Conservation (phyloP, 2,888 invertebrate species). For the Drosophila mulleri region DNA sequence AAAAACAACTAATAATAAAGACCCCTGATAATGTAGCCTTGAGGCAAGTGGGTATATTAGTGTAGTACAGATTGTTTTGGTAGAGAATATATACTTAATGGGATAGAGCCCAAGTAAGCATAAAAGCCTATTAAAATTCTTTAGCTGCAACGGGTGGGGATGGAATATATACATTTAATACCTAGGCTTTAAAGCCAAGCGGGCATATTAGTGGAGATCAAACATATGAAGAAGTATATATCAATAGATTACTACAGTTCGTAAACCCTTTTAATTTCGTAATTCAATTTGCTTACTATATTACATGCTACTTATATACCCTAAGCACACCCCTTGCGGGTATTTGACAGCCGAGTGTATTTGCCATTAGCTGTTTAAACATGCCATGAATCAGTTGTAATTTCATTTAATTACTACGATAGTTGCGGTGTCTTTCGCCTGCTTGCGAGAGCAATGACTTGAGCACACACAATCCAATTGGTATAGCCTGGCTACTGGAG, state of each 20-base stretch:
- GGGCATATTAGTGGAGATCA: not conserved
- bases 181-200: not conserved
- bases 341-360: not conserved
- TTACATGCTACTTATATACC: too few species aligned
- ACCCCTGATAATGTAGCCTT: not conserved
- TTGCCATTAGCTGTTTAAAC: not conserved
- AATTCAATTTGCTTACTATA: too few species aligned
- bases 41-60: not conserved
- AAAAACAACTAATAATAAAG: not conserved
- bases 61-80: not conserved
- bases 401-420: not conserved
- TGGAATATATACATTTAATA: not conserved
- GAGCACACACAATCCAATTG: slow-evolving; percentile 14
- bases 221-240: not conserved
- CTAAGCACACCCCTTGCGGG: not conserved
- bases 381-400: not conserved
- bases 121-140: too few species aligned
- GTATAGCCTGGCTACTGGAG: not conserved
- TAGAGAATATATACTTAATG: too few species aligned
- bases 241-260: too few species aligned
- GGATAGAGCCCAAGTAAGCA: too few species aligned
- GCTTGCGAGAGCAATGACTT: slow-evolving; percentile 28
- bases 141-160: too few species aligned
- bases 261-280: too few species aligned
- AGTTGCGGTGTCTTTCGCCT: not conserved